phyloP scores from a whole-genome alignment of 2,113 vertebrate species.

The Xiphias gladius region DNA sequence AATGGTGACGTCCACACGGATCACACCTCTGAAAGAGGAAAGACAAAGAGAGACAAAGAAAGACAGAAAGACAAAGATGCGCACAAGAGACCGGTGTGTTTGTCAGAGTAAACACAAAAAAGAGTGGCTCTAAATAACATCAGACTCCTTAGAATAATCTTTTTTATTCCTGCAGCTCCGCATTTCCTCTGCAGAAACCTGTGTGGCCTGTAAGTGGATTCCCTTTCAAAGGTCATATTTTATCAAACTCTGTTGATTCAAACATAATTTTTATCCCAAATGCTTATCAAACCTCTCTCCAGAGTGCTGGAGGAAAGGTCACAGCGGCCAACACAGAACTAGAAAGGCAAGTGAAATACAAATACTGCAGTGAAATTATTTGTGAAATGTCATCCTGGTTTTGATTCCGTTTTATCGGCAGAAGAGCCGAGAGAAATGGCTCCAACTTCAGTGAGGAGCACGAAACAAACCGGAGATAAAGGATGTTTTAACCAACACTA shows the following conservation, averaged over 20 bases:
- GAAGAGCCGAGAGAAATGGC: neutral
- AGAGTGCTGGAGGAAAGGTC: conserved; percentile 8
- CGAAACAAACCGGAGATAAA: neutral
- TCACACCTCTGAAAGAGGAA: conserved; percentile 87
- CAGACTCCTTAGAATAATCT: conserved; percentile 18
- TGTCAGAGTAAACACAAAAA: conserved; percentile 11
- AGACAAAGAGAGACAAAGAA: neutral
- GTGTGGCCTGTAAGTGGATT: neutral
- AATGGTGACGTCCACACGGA: conserved; percentile 92
- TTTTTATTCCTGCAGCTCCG: neutral
- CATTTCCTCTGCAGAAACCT: conserved; percentile 1
- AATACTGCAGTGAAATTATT: neutral
- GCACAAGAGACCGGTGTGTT: neutral
- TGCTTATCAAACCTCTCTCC: conserved; percentile 8
- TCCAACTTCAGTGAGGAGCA: neutral
- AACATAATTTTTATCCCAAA: conserved; percentile 20
- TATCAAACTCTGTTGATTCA: conserved; percentile 32
- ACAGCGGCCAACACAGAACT: neutral
- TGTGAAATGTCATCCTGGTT: no score
- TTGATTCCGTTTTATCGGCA: no score
- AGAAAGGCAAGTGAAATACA: neutral
- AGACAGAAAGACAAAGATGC: conserved; percentile 1
- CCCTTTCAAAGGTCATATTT: conserved; percentile 40
- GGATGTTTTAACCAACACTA: neutral
- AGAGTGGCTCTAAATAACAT: neutral